Base-by-base conservation (phyloP, 2,113 vertebrate species). In the Grammatotria lemairii region DNA sequence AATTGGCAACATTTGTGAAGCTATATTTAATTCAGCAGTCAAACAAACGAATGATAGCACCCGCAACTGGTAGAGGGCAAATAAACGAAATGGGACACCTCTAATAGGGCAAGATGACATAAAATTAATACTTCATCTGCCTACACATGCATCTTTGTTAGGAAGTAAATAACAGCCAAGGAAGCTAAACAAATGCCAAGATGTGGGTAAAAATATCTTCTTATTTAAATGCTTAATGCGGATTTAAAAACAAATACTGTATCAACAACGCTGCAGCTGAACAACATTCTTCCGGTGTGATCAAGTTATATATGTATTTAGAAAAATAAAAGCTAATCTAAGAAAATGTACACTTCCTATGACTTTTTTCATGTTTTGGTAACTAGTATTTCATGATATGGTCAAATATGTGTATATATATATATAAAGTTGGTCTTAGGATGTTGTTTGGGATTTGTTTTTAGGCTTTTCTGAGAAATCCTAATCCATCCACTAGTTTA, bases 181-280 rank as follows among this genome's bases (percentile, higher is more conserved):
- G 33, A 83, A 87, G 55, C 8, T 26, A 84, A 87, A 80, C 16
- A 85, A 83, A 91, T 84, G 85, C 81, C 88, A 92, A 49, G 23
- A 81, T 31, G 63, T 23, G 54, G 78, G 38, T 58, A 55, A 80
- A 92, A 88, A 88, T 38, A 86, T 78, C 54, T 23, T 10, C n/a
- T 19, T 57, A 31, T 68, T 83, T 6, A 75, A 63, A 81, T 54
- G 31, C n/a, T 45, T 54, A 68, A 63, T 80, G 55, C 23, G 7
- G 60, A 60, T 70, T 26, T 83, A n/a, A 84, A 79, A 23, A 57
- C 33, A 73, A 80, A 80, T 53, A 60, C 40, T 49, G 65, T 23
- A 85, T 63, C 4, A 53, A 40, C 6, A 58, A 70, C 2, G 2
- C 16, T 68, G 47, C 6, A 38, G 68, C 57, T 45, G 54, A 16